Evolutionary conservation across 2,888 invertebrate genomes (phyloP), one percentile per base, ranked within the genome.

Genomic region (Cataglyphis albicans): DNA sequence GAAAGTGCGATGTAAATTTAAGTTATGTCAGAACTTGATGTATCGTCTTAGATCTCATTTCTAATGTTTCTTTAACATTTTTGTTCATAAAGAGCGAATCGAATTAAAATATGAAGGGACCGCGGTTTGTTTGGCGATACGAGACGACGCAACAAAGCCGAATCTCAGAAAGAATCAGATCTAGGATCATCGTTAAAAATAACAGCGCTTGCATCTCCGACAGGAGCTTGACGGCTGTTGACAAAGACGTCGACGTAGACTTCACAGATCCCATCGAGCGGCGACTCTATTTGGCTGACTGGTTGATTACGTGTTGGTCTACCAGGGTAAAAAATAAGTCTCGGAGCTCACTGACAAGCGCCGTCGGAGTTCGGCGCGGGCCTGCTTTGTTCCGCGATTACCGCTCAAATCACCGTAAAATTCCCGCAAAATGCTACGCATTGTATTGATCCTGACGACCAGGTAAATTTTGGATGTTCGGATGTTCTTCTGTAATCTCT

Each of bases 391-490:
- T 68, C 88, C 35, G 91, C 92, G 94, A 93, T 94, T 94, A 93
- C 90, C 88, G 91, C 85, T 91, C 91, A 93, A 94, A 94, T 94
- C 92, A 93, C 92, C 93, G 91, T 92, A 88, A 94, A 94, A 94
- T 93, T 90, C 91, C 91, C 91, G 86, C 92, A 90, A 93, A 93
- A 93, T 89, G 89, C 88, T 86, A 86, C 78, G 88, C 90, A 91
- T 93, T 93, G 92, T 93, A 84, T 83, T 3, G 21, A 7, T 63
- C 74, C 41, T 68, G 70, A 78, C 75, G 78, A 74, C 35, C 90
- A 91, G 90, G 91, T 90, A 89, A 88, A 84, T 90, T 86, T 72
- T 70, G 73, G 25, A 73, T 72, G 70, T 75, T 82, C 84, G 55
- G 44, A 32, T 61, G 81, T 80, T 80, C 74, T 57, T 25, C 21